Conservation (phyloP, 2,888 invertebrate genomes). For the Spisula solida region DNA sequence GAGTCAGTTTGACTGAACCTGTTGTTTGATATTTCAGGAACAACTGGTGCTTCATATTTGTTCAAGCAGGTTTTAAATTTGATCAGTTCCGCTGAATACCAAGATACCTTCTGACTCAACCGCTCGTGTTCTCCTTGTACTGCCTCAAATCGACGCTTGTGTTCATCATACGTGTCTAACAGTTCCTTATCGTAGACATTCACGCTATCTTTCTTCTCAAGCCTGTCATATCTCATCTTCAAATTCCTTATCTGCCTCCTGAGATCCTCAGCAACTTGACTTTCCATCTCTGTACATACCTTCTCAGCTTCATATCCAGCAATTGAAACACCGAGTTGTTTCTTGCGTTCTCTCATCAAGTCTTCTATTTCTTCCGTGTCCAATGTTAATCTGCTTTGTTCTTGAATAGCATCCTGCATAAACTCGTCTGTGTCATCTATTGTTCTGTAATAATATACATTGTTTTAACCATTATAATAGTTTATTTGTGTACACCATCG, state of each 20-base stretch:
- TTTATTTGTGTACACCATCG: too few relatives aligned
- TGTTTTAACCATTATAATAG: too few relatives aligned
- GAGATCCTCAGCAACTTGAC: neutral
- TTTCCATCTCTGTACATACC: neutral
- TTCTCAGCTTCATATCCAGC: constrained; percentile 3
- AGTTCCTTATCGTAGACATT: neutral
- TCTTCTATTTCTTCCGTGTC: neutral
- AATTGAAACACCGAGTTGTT: neutral
- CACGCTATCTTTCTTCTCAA: neutral
- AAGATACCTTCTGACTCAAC: neutral
- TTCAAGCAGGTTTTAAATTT: neutral
- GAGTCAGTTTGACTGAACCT: neutral
- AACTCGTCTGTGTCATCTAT: neutral
- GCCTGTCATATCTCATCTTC: neutral
- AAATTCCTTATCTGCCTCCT: neutral
- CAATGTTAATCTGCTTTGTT: neutral
- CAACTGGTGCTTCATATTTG: neutral
- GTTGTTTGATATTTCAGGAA: neutral
- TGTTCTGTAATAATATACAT: neutral
- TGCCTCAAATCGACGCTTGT: neutral
- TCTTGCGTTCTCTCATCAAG: neutral
- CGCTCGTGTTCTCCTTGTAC: neutral
- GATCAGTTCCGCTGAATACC: neutral
- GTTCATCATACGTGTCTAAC: neutral
- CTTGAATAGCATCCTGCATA: neutral